Base-by-base conservation (phyloP, 2,113 vertebrate genomes). In the Azemiops feae region DNA sequence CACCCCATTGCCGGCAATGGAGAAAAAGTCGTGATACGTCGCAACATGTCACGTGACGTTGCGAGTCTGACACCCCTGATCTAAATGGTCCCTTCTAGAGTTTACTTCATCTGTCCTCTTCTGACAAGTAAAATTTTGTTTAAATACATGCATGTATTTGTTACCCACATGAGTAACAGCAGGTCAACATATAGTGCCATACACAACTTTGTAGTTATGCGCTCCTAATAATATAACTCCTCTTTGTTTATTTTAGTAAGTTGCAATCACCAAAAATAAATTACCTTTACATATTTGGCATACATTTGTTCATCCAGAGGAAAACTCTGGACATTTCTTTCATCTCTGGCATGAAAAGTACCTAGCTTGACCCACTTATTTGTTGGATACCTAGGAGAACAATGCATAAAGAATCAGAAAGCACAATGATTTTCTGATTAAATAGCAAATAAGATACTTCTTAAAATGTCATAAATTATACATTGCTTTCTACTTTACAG, bases 241-340 rank as follows among this genome's bases (percentile, higher is more conserved):
- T 25, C 30, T 27, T 25, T 88, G n/a, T 53, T 30, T 39, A 5
- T 34, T 5, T n/a, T 47, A 53, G 25, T 60, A 9, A 1, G 0
- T 0, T 2, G 58, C 16, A 93, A 87, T 85, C 18, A 34, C 25
- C 53, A 50, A 74, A 91, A n/a, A 3, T 0, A 93, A 58, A 52
- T 97, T 98, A 99, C 99, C 99, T 99, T 99, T 92, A 99, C 98
- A 52, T 99, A 99, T 99, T 99, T 99, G 91, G 99, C 99, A 95
- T 99, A 99, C 97, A 99, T 99, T 97, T 99, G 99, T 39, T 99
- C 99, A 96, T 99, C 99, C 97, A 99, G 96, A 88, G 99, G 99
- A 96, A 99, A 99, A 95, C 99, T 99, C 97, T 99, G 99, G 53
- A 99, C 99, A n/a, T 98, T 99, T 50, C 99, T 98, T 95, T 99